phyloP scores from a whole-genome alignment of 1,140 invertebrate genomes.

The Argopecten irradians region DNA sequence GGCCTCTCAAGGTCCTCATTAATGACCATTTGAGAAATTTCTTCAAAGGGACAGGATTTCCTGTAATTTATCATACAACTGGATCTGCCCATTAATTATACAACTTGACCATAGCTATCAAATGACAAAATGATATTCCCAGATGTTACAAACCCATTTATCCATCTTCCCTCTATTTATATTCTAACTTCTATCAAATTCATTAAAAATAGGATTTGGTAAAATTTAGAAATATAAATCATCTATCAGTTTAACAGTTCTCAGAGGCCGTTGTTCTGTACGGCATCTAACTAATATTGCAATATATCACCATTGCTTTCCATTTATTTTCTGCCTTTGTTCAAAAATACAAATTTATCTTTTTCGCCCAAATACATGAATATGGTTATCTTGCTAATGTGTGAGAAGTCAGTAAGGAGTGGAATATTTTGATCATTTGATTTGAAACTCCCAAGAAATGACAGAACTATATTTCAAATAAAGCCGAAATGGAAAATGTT shows the following conservation, averaged over 20 bases:
- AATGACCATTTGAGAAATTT: slow-evolving; percentile 23
- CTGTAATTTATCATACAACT: slow-evolving; percentile 15
- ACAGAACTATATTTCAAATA: not conserved
- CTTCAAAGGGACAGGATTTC: not conserved
- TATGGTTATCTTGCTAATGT: not conserved
- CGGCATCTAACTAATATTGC: not conserved
- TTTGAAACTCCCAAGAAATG: not conserved
- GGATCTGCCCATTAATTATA: not conserved
- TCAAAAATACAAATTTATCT: not conserved
- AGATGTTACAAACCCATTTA: not conserved
- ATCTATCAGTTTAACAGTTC: not conserved
- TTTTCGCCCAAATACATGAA: too few species aligned
- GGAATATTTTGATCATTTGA: not conserved
- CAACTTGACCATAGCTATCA: not conserved
- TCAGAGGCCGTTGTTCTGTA: not conserved
- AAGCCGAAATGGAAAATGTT: not conserved
- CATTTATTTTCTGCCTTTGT: not conserved
- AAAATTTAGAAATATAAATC: not conserved
- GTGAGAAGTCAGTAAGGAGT: not conserved
- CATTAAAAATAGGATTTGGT: not conserved
- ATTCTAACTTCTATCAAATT: not conserved
- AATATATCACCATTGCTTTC: not conserved
- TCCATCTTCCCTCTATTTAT: not conserved
- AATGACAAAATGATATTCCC: slow-evolving; percentile 4
- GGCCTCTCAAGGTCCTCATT: not conserved